A percentile compares a stretch with the other conserved stretches of the same genome.
These are phyloP conservation scores for Mechanitis mazaeus DNA, from an alignment of 2,888 invertebrate genomes.

Conservation along the genomic window DNA sequence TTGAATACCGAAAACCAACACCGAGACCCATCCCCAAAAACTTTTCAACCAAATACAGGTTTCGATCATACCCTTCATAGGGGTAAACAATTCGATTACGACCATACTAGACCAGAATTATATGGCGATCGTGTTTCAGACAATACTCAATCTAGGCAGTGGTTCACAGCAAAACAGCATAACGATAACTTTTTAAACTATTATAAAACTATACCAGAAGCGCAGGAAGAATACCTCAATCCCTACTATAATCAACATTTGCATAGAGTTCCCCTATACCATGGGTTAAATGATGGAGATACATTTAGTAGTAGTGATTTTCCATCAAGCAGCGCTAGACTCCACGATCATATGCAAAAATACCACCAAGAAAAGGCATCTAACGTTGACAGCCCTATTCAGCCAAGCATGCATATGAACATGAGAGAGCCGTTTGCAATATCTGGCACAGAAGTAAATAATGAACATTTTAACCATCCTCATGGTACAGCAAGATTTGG, in stretches of 20 bases:
- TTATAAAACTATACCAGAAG: conserved; percentile 14
- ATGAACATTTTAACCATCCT: conserved; percentile 42
- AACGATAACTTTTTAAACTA: background rate
- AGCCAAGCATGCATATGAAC: conserved; percentile 37
- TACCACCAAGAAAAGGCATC: conserved; percentile 41
- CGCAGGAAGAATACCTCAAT: conserved; percentile 8
- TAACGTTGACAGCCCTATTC: conserved; percentile 41
- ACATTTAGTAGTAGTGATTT: conserved; percentile 12
- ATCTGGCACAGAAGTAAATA: conserved; percentile 35
- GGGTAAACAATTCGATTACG: background rate
- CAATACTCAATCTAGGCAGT: conserved; percentile 12
- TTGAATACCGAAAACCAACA: conserved; percentile 19
- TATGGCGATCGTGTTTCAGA: conserved; percentile 17
- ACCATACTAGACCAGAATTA: conserved; percentile 7
- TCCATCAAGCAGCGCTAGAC: conserved; percentile 13
- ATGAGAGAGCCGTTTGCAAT: conserved; percentile 45
- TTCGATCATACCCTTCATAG: background rate
- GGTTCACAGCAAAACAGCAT: conserved; percentile 2
- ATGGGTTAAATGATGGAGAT: conserved; percentile 15
- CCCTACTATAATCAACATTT: conserved; percentile 11
- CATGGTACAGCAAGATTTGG: conserved; percentile 46
- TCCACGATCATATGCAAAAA: conserved; percentile 24
- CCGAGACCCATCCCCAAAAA: conserved; percentile 2
- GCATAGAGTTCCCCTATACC: conserved; percentile 7
- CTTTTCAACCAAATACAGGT: background rate